Evolutionary conservation across 2,888 invertebrate species (phyloP), one percentile per base, ranked within the genome.

Genomic region (Pristionchus arcanus): DNA sequence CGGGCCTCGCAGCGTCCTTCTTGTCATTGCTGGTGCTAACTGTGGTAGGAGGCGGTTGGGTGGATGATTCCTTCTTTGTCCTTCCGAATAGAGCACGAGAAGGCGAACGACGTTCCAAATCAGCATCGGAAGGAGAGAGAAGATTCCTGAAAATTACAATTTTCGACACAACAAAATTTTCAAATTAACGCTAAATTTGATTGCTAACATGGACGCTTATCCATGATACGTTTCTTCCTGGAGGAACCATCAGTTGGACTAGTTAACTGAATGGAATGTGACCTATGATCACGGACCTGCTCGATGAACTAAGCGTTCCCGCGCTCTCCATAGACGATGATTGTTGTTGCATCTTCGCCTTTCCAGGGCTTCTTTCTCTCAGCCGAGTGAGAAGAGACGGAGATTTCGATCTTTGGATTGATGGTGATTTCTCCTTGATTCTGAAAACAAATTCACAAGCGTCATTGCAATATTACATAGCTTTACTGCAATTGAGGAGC

Each of bases 361-460:
- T 94, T 7, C 93, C 94, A 21, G 94, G 94, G 84, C 93, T 94
- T 49, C 94, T 91, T 53, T 94, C 94, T 7, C 94, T 91, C 16
- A 94, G 90, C 66, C 94, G 91, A 7, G 93, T 92, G 2, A 94
- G 90, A 25, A 94, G 91, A 11, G 93, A 93, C 15, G 94, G 94
- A 11, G 94, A 94, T 63, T 93, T 94, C 15, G 93, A 86, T 15
- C 91, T 88, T 68, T 83, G 84, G 55, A 84, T 83, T 21, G 68
- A 63, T 1, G 86, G 92, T 15, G 93, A 91, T 71, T 93, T 92
- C 83, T 94, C 93, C 31, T 92, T 91, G 21, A 90, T 90, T 15
- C 89, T 89, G 63, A 28, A 83, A 81, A 25, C 28, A 55, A 1
- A 9, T 21, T 55, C n/a, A n/a, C n/a, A n/a, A n/a, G n/a, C n/a